These are phyloP conservation scores for Hippocampus barbouri DNA, from an alignment of 2,113 vertebrate genomes.

Conservation along the genomic window DNA sequence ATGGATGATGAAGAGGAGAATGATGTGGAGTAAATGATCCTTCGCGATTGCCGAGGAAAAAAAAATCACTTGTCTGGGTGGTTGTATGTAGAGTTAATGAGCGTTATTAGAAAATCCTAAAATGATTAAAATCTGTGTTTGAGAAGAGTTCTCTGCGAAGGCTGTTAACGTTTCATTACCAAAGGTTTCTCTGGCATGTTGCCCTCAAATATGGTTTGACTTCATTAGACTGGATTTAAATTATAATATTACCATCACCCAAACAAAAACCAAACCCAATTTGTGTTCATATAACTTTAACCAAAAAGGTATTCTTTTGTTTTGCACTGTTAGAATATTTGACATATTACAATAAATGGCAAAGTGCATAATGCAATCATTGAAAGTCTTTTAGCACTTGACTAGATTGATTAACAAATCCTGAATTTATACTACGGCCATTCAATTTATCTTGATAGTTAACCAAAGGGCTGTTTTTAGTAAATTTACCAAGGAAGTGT, in stretches of 20 bases:
- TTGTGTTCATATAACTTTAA: constrained; percentile 2
- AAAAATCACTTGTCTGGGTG: not conserved
- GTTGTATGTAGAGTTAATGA: constrained; percentile 16
- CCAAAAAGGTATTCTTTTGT: constrained; percentile 19
- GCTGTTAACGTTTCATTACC: constrained; percentile 4
- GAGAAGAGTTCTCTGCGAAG: constrained; percentile 15
- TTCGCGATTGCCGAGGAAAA: constrained; percentile 6
- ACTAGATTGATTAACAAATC: constrained; percentile 16
- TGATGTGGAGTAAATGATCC: constrained; percentile 73
- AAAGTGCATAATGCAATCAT: not conserved
- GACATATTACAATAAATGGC: constrained; percentile 12
- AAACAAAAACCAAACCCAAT: constrained; percentile 31
- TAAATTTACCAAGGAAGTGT: constrained; percentile 8
- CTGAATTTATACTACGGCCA: constrained; percentile 3
- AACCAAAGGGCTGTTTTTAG: not conserved
- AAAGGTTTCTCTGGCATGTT: constrained; percentile 8
- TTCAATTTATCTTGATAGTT: constrained; percentile 9
- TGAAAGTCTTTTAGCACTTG: constrained; percentile 22
- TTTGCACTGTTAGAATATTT: constrained; percentile 32
- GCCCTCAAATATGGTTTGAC: not conserved
- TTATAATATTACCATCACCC: not conserved
- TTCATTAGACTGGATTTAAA: not conserved
- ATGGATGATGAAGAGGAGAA: constrained; percentile 69
- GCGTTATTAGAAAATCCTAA: constrained; percentile 11
- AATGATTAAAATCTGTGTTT: constrained; percentile 18